Base-by-base conservation (phyloP, 2,888 invertebrate species). In the Thecocarcelia acutangulata region DNA sequence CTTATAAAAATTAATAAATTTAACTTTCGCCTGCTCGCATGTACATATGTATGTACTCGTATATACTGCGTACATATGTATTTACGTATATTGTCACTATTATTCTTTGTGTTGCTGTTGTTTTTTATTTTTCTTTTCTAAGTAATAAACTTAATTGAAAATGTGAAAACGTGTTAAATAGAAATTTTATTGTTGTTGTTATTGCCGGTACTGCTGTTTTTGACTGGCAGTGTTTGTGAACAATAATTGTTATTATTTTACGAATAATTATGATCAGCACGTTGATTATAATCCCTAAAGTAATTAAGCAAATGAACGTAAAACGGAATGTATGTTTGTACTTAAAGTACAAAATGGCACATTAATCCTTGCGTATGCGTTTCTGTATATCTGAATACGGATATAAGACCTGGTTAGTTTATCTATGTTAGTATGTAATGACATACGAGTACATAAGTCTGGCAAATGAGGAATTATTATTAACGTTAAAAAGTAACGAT, bases 1-100 rank as follows among this genome's bases (percentile, higher is more conserved):
- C 87, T 88, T 88, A 88, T 86, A 87, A 86, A 88, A 89, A 89
- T 88, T 89, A 89, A 89, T 88, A 88, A 87, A 87, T 87, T 82
- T 84, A 85, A 87, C 85, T 85, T 88, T 88, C 84, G 85, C 84
- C 84, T 74, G 19, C 28, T 74, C 83, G 70, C 61, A 46, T 61
- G 58, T 69, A n/a, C n/a, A n/a, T n/a, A n/a, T n/a, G n/a, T n/a
- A n/a, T n/a, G n/a, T n/a, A n/a, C n/a, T n/a, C n/a, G n/a, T n/a
- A n/a, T n/a, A n/a, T n/a, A n/a, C n/a, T n/a, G n/a, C n/a, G n/a
- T n/a, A 24, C 24, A 24, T 24, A 24, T 24, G 24, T 3, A 5
- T 24, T 5, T 24, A 5, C 24, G n/a, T n/a, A 64, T 64, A n/a
- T 33, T 78, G 59, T 64, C 17, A 12, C 59, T 70, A 17, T 4